Evolutionary conservation across 1,140 invertebrate genomes (phyloP).

Genomic region (Apocrypta bakeri): DNA sequence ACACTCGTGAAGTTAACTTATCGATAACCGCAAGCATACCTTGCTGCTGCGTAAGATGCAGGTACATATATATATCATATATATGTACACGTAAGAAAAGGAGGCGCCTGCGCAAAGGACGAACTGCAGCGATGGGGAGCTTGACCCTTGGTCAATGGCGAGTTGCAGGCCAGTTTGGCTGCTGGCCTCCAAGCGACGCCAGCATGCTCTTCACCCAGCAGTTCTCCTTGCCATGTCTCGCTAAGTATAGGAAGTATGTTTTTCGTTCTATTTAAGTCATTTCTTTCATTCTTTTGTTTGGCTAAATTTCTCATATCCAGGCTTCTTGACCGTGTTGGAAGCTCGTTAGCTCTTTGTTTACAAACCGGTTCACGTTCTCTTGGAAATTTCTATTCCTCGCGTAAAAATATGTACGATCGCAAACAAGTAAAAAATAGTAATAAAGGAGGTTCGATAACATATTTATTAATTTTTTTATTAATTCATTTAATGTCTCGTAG

Average conservation of each 20-base stretch:
- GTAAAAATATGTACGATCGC: no score
- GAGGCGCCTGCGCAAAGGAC: conserved; percentile 53
- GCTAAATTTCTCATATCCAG: neutral
- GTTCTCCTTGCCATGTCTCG: conserved; percentile 69
- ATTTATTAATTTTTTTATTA: no score
- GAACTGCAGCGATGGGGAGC: conserved; percentile 36
- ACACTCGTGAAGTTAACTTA: no score
- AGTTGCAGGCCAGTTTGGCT: conserved; percentile 61
- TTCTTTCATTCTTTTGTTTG: neutral
- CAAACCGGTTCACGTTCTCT: no score
- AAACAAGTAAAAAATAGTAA: no score
- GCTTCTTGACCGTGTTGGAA: no score
- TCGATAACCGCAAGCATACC: neutral
- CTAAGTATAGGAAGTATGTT: conserved; percentile 70
- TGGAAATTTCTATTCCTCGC: no score
- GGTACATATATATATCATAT: neutral
- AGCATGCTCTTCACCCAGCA: conserved; percentile 71
- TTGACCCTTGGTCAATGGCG: conserved; percentile 72
- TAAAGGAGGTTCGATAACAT: no score
- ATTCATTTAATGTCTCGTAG: no score
- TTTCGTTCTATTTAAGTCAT: neutral
- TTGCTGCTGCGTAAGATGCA: neutral
- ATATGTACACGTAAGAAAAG: neutral
- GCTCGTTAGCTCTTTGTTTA: no score
- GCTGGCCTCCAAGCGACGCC: conserved; percentile 49